Evolutionary conservation across 2,888 invertebrate genomes (phyloP).

Genomic region (Caenorhabditis sp.): DNA sequence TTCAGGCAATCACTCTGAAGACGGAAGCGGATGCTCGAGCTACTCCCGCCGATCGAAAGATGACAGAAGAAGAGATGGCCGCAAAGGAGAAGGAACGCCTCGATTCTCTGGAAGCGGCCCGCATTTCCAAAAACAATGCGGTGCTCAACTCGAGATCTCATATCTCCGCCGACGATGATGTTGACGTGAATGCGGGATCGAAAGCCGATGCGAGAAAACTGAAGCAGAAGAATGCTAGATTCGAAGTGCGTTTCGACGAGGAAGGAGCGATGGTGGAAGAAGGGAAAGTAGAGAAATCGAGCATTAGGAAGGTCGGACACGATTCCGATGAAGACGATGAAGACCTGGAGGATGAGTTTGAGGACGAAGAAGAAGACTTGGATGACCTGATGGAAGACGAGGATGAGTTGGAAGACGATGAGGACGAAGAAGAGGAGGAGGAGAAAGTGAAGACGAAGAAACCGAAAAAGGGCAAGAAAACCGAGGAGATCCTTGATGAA

Average conservation of each 20-base stretch:
- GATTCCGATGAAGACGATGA: conserved; percentile 44
- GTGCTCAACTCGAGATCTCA: conserved; percentile 34
- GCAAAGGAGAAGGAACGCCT: conserved; percentile 87
- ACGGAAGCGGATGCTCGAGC: conserved; percentile 62
- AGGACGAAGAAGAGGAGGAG: conserved; percentile 45
- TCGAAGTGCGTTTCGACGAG: conserved; percentile 63
- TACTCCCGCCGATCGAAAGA: conserved; percentile 87
- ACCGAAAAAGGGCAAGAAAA: conserved; percentile 1
- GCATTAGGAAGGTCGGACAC: conserved; percentile 8
- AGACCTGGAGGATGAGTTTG: conserved; percentile 59
- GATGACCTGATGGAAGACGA: conserved; percentile 66
- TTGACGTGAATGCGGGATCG: conserved; percentile 50
- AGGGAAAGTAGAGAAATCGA: conserved; percentile 44
- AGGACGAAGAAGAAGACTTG: conserved; percentile 68
- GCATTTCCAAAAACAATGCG: conserved; percentile 85
- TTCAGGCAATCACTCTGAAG: conserved; percentile 64
- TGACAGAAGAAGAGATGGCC: conserved; percentile 88
- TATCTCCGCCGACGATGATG: conserved; percentile 64
- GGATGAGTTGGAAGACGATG: conserved; percentile 47
- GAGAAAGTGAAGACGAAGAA: background rate
- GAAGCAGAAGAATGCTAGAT: conserved; percentile 51
- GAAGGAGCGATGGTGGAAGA: conserved; percentile 59
- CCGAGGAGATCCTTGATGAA: background rate
- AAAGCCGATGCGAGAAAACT: conserved; percentile 43
- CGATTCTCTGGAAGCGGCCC: conserved; percentile 85